Conservation (phyloP, 2,113 vertebrate genomes). For the Rhinolophus ferrumequinum region DNA sequence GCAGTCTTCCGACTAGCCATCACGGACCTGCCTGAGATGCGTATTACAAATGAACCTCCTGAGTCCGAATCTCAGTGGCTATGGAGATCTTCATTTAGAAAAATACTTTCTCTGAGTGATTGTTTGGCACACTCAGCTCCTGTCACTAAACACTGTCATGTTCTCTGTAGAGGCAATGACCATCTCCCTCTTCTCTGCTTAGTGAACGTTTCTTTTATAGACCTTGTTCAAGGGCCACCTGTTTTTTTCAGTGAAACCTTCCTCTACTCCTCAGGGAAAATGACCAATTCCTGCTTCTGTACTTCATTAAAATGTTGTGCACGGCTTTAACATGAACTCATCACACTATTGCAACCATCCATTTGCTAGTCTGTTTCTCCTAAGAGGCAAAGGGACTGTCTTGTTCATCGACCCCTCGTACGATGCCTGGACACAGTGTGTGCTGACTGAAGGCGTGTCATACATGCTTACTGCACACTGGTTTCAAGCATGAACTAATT, state of each 20-base stretch:
- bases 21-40: neutral
- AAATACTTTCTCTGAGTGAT: constrained; percentile 31
- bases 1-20: neutral
- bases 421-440: neutral
- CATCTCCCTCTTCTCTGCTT: neutral
- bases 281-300: neutral
- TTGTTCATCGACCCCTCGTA: neutral
- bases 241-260: neutral
- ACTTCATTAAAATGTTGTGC: neutral
- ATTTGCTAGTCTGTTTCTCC: neutral
- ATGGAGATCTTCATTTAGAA: neutral
- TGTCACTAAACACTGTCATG: neutral
- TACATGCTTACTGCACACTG: neutral
- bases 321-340: neutral
- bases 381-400: neutral
- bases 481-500: neutral
- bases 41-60: neutral
- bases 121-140: neutral
- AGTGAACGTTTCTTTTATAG: neutral
- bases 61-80: neutral
- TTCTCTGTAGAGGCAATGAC: neutral
- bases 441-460: neutral
- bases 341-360: neutral
- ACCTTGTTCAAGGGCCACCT: neutral
- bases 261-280: neutral